A percentile compares a stretch with the other conserved stretches of the same genome.
phyloP scores from a whole-genome alignment of 2,888 invertebrate genomes.

The Eurois occulta region DNA sequence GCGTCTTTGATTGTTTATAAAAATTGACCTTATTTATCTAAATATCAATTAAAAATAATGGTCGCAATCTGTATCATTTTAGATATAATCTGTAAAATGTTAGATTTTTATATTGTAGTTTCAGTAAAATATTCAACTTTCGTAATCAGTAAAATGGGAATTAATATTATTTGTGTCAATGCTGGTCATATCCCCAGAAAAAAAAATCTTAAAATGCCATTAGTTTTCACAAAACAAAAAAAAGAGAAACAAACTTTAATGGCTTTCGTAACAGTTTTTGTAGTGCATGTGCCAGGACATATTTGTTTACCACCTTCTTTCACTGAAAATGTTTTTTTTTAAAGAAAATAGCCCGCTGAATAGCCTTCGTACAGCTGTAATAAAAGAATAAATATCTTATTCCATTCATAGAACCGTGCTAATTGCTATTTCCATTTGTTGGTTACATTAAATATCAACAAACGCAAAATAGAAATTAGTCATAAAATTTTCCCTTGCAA shows the following conservation, averaged over 20 bases:
- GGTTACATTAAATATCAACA: too few relatives aligned
- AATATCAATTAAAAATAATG: not conserved
- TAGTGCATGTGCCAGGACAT: not conserved
- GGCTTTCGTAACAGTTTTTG: not conserved
- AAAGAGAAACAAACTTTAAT: not conserved
- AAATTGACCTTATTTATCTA: not conserved
- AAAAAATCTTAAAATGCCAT: not conserved
- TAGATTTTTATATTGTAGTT: not conserved
- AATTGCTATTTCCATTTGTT: too few relatives aligned
- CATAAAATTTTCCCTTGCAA: slow-evolving; percentile 12
- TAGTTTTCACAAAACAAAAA: not conserved
- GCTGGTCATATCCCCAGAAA: not conserved
- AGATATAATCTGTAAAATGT: too few relatives aligned
- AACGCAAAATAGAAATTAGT: not conserved
- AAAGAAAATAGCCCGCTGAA: not conserved
- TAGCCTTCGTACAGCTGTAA: not conserved
- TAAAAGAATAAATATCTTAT: not conserved
- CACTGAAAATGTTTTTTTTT: not conserved
- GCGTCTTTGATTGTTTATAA: not conserved
- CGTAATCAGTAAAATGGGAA: not conserved
- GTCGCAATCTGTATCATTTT: too few relatives aligned
- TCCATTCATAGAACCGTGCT: not conserved
- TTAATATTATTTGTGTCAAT: not conserved
- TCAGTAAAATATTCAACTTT: slow-evolving; percentile 4
- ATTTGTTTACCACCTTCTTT: not conserved